Base-by-base conservation (phyloP, 2,113 vertebrate species). In the Notechis scutatus region DNA sequence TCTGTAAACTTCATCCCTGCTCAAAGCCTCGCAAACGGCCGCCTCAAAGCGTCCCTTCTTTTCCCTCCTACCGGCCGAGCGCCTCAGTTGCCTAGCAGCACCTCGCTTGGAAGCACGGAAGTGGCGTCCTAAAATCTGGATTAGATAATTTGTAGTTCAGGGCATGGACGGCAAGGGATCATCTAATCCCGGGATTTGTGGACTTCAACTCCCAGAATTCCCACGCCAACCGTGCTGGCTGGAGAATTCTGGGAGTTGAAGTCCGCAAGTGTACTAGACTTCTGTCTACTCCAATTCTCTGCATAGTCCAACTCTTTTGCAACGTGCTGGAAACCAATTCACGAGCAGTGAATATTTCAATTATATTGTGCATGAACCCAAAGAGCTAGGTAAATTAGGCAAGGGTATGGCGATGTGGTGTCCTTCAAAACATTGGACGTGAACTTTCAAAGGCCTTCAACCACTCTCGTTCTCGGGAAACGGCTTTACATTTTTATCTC, bases 1-100 rank as follows among this genome's bases (percentile, higher is more conserved):
- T 99, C 97, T 9, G 85, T 1, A 29, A 26, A 90, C 57, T 24
- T 34, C 96, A 96, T 96, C 74, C 57, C 59, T 64, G 20, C 64
- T 92, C 57, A n/a, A n/a, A 85, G 18, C n/a, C 45, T 69, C 52
- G 88, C 3, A 3, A 11, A 39, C 61, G 14, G 10, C 42, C n/a
- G 15, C 23, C 50, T 11, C 6, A 0, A 34, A 21, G n/a, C 3
- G 1, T 50, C n/a, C n/a, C 56, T 91, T 50, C 5, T 69, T 34
- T 3, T 50, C 7, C 4, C 23, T 57, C 21, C 57, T 2, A 29
- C 1, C 3, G 3, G 4, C n/a, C 20, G 15, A 4, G 69, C 61
- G 29, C 15, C n/a, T 10, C 24, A 1, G 93, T 92, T 93, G 87
- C 93, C 29, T 92, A 92, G 93, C 91, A 92, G 39, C 93, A 20